A percentile compares a stretch with the other conserved stretches of the same genome.
These are phyloP conservation scores for Gastrophysa polygoni DNA, from an alignment of 2,888 invertebrate genomes.

Conservation along the genomic window DNA sequence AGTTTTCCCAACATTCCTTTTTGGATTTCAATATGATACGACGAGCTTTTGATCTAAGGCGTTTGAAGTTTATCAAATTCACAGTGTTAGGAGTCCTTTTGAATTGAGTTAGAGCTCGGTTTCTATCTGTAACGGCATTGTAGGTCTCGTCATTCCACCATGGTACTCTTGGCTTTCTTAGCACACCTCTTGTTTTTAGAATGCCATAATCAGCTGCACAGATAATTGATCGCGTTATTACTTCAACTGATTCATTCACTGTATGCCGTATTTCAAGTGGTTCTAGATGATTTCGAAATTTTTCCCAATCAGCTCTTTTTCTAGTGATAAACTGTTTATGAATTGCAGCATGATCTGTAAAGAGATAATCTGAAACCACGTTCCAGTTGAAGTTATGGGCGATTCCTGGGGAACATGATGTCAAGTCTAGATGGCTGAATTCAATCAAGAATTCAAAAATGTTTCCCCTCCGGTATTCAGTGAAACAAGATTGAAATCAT, in stretches of 20 bases:
- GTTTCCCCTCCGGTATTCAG: slow-evolving; percentile 9
- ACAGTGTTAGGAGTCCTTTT: slow-evolving; percentile 6
- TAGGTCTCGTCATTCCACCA: slow-evolving; percentile 16
- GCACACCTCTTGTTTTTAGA: neutral
- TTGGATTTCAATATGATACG: slow-evolving; percentile 5
- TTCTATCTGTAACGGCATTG: slow-evolving; percentile 4
- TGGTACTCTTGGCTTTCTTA: slow-evolving; percentile 10
- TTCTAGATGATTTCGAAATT: neutral
- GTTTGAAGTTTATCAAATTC: slow-evolving; percentile 17
- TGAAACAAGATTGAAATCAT: neutral
- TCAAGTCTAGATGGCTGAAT: slow-evolving; percentile 10
- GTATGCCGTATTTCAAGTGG: neutral
- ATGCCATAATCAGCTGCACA: too few relatives aligned
- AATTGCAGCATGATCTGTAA: slow-evolving; percentile 15
- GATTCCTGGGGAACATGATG: slow-evolving; percentile 12
- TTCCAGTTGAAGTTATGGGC: slow-evolving; percentile 8
- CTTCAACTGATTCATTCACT: neutral
- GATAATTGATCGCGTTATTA: slow-evolving; percentile 4
- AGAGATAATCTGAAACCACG: neutral
- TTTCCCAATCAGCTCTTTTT: neutral
- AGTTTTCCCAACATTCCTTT: slow-evolving; percentile 13
- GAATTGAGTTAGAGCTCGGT: slow-evolving; percentile 5
- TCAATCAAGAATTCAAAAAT: slow-evolving; percentile 11
- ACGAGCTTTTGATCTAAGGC: slow-evolving; percentile 12
- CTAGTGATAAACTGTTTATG: neutral